Base-by-base conservation (phyloP, 2,888 invertebrate species). In the Piscicola geometra region DNA sequence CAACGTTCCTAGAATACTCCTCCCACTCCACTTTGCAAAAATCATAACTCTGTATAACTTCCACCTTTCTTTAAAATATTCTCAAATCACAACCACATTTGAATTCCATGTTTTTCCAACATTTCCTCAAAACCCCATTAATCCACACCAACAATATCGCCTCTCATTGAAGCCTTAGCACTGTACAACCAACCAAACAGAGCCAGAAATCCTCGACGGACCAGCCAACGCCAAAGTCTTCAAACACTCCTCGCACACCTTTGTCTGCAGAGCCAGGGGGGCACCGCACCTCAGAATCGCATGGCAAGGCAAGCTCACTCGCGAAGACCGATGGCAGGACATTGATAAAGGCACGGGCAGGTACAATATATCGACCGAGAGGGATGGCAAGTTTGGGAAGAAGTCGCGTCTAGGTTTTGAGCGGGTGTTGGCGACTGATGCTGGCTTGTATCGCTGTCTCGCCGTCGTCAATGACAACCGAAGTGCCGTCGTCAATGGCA, bases 371-470 rank as follows among this genome's bases (percentile, higher is more conserved):
- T 2, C 28, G 15, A 32, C 21, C 9, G 32, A 5, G 30, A 3
- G 33, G 2, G 2, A 32, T 5, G 33, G 35, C 28, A 67, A 35
- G 33, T 32, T 30, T 3, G 21, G 12, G 35, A 32, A 67, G 67
- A 32, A 35, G 5, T 5, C 32, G 1, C 30, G 35, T 21, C 60
- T 73, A n/a, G 25, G 32, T 30, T 35, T 73, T 36, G 18, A 21
- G 18, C 30, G 41, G 25, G 36, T 73, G 0, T 21, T 35, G 1
- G n/a, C 36, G 1, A 30, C 15, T 12, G 64, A 64, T 56, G 60
- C 60, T 30, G 64, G 73, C 1, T 64, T 64, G n/a, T 73, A 73
- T 36, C 52, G 73, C 12, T 73, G 73, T 56, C n/a, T n/a, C n/a
- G 35, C 52, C 18, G 72, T 33, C 15, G 35, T 25, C 18, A 72